Evolutionary conservation across 2,113 vertebrate genomes (phyloP).

Genomic region (Hippocampus barbouri): DNA sequence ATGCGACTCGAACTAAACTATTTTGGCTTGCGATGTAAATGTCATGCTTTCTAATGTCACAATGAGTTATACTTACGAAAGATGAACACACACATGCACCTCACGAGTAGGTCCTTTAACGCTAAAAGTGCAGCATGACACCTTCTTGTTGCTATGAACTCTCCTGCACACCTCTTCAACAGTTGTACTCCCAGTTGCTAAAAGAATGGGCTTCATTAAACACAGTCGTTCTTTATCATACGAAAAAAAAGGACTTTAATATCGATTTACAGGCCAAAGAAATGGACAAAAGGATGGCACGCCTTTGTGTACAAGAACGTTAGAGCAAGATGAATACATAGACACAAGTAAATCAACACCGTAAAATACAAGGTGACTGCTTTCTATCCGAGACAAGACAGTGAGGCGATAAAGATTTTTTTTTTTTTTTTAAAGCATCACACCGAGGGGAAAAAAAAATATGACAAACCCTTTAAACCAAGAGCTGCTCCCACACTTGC

Average conservation of each 20-base stretch:
- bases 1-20: constrained; percentile 20
- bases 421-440: constrained; percentile 37
- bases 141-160: constrained; percentile 22
- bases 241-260: constrained; percentile 49
- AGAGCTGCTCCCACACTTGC: constrained; percentile 46
- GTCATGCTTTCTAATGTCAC: background rate
- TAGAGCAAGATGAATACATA: constrained; percentile 62
- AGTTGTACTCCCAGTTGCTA: constrained; percentile 36
- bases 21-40: constrained; percentile 6
- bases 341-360: constrained; percentile 56
- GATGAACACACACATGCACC: constrained; percentile 20
- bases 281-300: constrained; percentile 31
- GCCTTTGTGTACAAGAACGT: constrained; percentile 42
- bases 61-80: constrained; percentile 1
- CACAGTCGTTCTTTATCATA: constrained; percentile 65
- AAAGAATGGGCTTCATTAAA: constrained; percentile 40
- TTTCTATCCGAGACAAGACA: constrained; percentile 37
- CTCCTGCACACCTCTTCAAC: constrained; percentile 21
- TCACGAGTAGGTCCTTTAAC: constrained; percentile 10
- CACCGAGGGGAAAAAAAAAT: background rate
- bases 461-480: background rate
- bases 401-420: background rate
- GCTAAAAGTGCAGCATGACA: constrained; percentile 20
- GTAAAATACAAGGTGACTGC: constrained; percentile 51
- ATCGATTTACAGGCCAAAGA: constrained; percentile 49